Evolutionary conservation across 1,140 invertebrate genomes (phyloP), one percentile per base, ranked within the genome.

Genomic region (Drosophila nikananu): DNA sequence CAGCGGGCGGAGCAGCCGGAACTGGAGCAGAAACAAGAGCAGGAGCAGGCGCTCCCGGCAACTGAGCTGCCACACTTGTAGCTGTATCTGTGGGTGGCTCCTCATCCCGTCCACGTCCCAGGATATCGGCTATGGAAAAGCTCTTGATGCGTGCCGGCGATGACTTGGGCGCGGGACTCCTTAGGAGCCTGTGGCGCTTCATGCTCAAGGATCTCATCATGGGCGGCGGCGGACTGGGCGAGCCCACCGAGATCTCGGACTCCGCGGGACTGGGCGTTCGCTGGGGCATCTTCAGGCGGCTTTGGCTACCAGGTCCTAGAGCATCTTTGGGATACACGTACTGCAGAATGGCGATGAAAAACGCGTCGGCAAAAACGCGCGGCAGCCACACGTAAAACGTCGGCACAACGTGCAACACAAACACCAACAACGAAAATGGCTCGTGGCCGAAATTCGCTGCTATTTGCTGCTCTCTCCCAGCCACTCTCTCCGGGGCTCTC

Each of bases 111-210:
- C 39, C 59, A 12, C 93, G 97, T 95, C 89, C 96, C 97, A 70
- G 98, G 80, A 99, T 98, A 94, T 99, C 98, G 78, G 97, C 94
- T 61, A 99, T 99, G 55, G 97, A 97, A 93, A 99, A 99, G 80
- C 97, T 98, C 91, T 97, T 97, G 32, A 98, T 96, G 15, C 96
- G 96, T 17, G 61, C 92, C 79, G 72, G 37, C 30, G 63, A 62
- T 52, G 54, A 48, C 21, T 60, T 68, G n/a, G 60, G 63, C 13
- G 42, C 49, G n/a, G 78, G 75, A 55, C 79, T 91, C 39, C 73
- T 86, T 9, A 64, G 92, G 76, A 90, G 19, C 13, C 59, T 93
- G 83, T 83, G 93, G 93, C 97, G 97, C 97, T 94, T 97, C 96
- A 86, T 59, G 19, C 61, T 86, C 6, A 86, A 19, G 12, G 90